Evolutionary conservation across 92 coral and sea anemone species (phyloP).

Genomic region (Heliopora coerulea): DNA sequence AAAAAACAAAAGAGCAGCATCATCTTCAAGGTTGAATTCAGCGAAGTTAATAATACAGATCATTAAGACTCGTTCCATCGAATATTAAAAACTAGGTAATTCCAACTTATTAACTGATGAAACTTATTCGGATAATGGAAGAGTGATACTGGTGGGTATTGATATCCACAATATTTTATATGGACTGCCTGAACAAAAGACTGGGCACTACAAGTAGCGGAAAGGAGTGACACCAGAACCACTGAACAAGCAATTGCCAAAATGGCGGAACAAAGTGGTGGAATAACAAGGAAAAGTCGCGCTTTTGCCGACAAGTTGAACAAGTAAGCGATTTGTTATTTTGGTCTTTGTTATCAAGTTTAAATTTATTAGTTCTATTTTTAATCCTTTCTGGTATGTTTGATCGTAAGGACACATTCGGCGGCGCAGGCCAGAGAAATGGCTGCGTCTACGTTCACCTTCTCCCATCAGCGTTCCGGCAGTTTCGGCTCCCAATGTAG

Average conservation of each 20-base stretch:
- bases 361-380: not conserved
- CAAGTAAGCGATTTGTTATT: conserved; percentile 59
- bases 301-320: conserved; percentile 95
- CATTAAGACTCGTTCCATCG: too few relatives aligned
- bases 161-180: too few relatives aligned
- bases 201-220: not conserved
- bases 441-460: conserved; percentile 32
- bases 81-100: too few relatives aligned
- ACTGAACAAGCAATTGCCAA: too few relatives aligned
- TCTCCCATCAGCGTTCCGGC: conserved; percentile 18
- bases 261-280: conserved; percentile 96
- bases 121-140: too few relatives aligned
- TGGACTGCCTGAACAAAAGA: too few relatives aligned
- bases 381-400: not conserved
- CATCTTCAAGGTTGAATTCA: too few relatives aligned
- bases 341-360: not conserved
- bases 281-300: conserved; percentile 72
- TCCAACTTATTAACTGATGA: too few relatives aligned
- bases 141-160: too few relatives aligned
- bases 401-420: conserved; percentile 17
- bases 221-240: conserved; percentile 46
- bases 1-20: too few relatives aligned
- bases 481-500: conserved; percentile 38
- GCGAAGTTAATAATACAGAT: too few relatives aligned
- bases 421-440: conserved; percentile 43